phyloP scores from a whole-genome alignment of 2,113 vertebrate genomes.

The Scartelaos histophorus region DNA sequence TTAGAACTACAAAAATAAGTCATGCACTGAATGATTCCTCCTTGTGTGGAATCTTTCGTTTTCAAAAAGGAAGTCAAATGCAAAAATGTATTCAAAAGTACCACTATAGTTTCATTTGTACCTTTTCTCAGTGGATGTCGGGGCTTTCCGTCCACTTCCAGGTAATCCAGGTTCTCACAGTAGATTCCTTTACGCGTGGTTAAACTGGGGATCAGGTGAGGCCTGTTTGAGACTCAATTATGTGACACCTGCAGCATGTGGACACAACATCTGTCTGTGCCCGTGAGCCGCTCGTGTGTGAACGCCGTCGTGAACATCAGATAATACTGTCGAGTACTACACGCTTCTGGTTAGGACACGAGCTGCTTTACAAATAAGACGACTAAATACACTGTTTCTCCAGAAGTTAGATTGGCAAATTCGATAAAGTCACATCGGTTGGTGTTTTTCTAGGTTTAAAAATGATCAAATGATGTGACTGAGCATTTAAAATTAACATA shows the following conservation, averaged over 20 bases:
- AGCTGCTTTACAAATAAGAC: neutral
- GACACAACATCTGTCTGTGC: neutral
- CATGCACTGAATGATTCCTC: too few relatives aligned
- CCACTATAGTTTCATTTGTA: too few relatives aligned
- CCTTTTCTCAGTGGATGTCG: neutral
- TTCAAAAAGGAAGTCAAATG: neutral
- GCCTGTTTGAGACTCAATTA: conserved; percentile 22
- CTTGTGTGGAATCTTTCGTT: too few relatives aligned
- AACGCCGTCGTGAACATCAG: neutral
- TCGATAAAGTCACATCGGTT: too few relatives aligned
- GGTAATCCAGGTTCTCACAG: conserved; percentile 11
- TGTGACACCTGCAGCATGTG: conserved; percentile 12
- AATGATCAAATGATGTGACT: too few relatives aligned
- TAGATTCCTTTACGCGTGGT: conserved; percentile 7
- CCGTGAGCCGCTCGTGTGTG: conserved; percentile 14
- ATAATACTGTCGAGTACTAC: neutral
- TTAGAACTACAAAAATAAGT: too few relatives aligned
- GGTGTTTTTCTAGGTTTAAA: too few relatives aligned
- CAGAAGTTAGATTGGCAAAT: too few relatives aligned
- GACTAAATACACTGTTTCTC: neutral
- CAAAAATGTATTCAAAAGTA: neutral
- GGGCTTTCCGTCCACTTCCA: neutral
- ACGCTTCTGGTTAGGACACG: neutral
- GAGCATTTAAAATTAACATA: too few relatives aligned
- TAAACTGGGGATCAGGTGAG: conserved; percentile 10